Evolutionary conservation across 2,888 invertebrate species (phyloP), one percentile per base, ranked within the genome.

Genomic region (Oxycera nigricornis): DNA sequence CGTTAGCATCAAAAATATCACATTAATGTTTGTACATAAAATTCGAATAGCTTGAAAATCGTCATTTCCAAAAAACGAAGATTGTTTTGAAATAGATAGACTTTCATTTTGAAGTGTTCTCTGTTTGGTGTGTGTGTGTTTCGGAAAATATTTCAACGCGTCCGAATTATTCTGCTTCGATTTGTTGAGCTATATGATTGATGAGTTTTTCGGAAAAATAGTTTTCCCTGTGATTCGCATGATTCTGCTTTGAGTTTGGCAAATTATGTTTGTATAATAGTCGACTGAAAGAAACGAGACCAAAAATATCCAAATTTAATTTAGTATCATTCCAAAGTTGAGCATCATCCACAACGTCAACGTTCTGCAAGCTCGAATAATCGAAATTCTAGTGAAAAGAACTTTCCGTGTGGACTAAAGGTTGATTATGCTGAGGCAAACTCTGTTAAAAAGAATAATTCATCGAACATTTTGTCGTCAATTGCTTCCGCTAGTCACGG

Each of bases 241-340:
- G 52, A 57, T 57, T 67, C 41, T 46, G 55, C 39, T 39, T 74
- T 55, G 2, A 50, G 20, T 50, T 17, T 52, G 39, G 24, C 59
- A 39, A 59, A 57, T 17, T 20, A 75, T 35, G 20, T n/a, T 39
- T 41, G 14, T 28, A n/a, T 35, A n/a, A n/a, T 26, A 50, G n/a
- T 70, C 31, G 52, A 70, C 41, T 72, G 59, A 75, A 65, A 26
- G 14, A 67, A 67, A 41, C 68, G 35, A 46, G 14, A 72, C 62
- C 52, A 72, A 75, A 72, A 74, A 70, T 62, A n/a, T 65, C 52
- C 35, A 55, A 70, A 70, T 70, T 68, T 72, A 41, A 65, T 72
- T 67, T 75, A 75, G 72, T 70, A 65, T 24, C 57, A 61, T 26
- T 35, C 72, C 74, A 55, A 74, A 59, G 72, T 72, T 39, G 72